Evolutionary conservation across 2,797 vertebrate species (phyloP).

Genomic region (Rhincodon typus): DNA sequence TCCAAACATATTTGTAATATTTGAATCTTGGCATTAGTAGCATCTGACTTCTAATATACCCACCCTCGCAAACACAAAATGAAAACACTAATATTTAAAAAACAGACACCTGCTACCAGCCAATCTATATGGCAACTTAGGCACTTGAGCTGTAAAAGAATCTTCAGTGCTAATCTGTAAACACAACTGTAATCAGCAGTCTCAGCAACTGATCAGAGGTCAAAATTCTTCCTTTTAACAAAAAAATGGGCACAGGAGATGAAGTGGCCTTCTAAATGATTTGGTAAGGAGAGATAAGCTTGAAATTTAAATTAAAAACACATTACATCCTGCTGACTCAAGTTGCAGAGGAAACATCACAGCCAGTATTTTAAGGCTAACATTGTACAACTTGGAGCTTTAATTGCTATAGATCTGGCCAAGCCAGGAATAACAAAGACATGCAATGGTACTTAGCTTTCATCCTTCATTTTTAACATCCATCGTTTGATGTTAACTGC

Average conservation of each 20-base stretch:
- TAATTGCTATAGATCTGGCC: not conserved
- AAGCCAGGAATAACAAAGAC: not conserved
- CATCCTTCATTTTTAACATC: not conserved
- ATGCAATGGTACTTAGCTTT: not conserved
- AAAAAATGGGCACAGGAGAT: not conserved
- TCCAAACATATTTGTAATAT: not conserved
- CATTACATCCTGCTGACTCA: not conserved
- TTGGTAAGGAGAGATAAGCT: not conserved
- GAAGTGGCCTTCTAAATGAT: not conserved
- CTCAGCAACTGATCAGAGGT: not conserved
- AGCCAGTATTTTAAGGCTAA: slow-evolving; percentile 20
- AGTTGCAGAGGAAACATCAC: not conserved
- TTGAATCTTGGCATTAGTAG: not conserved
- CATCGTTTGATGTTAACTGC: not conserved
- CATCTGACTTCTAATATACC: not conserved
- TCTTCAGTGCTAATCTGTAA: slow-evolving; percentile 24
- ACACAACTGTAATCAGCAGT: slow-evolving; percentile 23
- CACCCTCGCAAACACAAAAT: not conserved
- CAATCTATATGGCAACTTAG: slow-evolving; percentile 13
- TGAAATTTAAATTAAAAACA: not conserved
- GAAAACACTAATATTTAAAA: not conserved
- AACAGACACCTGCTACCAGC: not conserved
- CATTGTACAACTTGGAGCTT: not conserved
- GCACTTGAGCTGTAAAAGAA: slow-evolving; percentile 29
- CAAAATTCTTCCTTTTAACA: not conserved